phyloP scores from a whole-genome alignment of 2,113 vertebrate genomes.

The Seriola dumerili region DNA sequence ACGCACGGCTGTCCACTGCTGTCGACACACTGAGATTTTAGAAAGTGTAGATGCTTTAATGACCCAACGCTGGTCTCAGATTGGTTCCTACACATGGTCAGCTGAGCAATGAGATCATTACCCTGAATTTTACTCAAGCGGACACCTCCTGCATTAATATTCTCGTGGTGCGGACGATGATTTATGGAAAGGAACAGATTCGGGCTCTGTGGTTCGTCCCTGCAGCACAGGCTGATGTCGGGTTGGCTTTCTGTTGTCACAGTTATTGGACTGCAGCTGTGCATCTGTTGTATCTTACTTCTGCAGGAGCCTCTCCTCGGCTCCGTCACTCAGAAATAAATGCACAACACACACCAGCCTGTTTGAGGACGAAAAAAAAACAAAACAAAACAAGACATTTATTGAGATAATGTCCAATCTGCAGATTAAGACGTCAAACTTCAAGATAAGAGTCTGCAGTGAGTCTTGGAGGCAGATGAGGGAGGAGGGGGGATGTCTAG shows the following conservation, averaged over 20 bases:
- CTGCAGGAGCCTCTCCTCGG: not conserved
- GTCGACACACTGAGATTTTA: not conserved
- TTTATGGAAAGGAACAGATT: not conserved
- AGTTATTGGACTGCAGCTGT: not conserved
- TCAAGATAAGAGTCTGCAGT: not conserved
- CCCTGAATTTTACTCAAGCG: not conserved
- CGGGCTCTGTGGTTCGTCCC: not conserved
- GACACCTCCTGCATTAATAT: not conserved
- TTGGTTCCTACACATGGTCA: not conserved
- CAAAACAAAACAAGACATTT: too few species aligned
- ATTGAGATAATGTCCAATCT: not conserved
- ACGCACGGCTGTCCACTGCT: too few species aligned
- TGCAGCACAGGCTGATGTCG: conserved; percentile 10
- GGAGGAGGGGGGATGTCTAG: not conserved
- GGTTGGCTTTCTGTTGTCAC: not conserved
- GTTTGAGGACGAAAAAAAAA: not conserved
- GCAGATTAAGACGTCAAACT: conserved; percentile 1
- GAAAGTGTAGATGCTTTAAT: not conserved
- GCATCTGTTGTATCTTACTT: not conserved
- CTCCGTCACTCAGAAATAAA: not conserved
- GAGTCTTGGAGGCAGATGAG: not conserved
- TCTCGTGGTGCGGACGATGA: not conserved
- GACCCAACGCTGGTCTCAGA: not conserved
- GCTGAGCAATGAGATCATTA: not conserved
- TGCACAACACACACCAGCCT: not conserved